phyloP scores from a whole-genome alignment of 2,888 invertebrate genomes.

The Amblyteles armatorius region DNA sequence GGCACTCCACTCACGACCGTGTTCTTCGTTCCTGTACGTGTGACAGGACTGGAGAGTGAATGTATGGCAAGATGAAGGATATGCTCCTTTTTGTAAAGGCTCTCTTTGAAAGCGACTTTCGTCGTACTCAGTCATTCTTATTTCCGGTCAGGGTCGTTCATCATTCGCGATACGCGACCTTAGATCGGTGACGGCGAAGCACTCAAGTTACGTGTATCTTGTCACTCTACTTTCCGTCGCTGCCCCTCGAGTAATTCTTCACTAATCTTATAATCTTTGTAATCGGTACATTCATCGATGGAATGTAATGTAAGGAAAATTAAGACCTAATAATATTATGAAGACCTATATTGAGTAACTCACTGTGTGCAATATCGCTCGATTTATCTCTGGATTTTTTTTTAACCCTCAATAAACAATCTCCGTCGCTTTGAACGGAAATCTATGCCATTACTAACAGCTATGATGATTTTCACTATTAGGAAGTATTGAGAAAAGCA shows the following conservation, averaged over 20 bases:
- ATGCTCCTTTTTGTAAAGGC: slow-evolving; percentile 48
- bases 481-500: not conserved
- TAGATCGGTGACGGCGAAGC: not conserved
- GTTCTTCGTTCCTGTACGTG: slow-evolving; percentile 35
- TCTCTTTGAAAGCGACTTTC: slow-evolving; percentile 58
- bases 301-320: not conserved
- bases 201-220: not conserved
- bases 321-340: not conserved
- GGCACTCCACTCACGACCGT: slow-evolving; percentile 26
- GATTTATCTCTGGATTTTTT: not conserved
- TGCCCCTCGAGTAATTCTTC: not conserved
- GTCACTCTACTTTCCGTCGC: not conserved
- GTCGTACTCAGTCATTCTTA: slow-evolving; percentile 58
- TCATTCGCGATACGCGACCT: slow-evolving; percentile 46
- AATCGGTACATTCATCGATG: not conserved
- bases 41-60: slow-evolving; percentile 10
- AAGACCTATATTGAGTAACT: not conserved
- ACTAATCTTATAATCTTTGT: not conserved
- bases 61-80: slow-evolving; percentile 44
- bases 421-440: not conserved
- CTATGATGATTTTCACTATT: not conserved
- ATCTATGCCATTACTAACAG: not conserved
- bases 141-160: slow-evolving; percentile 65
- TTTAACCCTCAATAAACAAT: not conserved
- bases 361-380: not conserved